Percentiles rank a stretch among this genome's conserved stretches.
These are phyloP conservation scores for Neodiprion lecontei DNA, from an alignment of 1,140 invertebrate species.

Conservation along the genomic window DNA sequence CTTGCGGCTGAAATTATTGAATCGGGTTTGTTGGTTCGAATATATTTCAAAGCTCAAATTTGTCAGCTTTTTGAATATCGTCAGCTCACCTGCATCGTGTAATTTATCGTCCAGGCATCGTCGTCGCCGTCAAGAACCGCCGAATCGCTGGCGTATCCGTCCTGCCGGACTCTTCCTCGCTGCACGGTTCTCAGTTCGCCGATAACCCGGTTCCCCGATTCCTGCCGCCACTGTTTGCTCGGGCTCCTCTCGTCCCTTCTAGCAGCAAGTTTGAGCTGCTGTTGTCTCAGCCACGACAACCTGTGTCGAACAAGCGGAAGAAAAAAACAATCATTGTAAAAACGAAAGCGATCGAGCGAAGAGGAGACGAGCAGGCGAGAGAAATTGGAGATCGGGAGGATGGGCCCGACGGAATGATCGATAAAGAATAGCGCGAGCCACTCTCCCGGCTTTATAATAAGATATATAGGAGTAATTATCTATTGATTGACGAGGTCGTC, in stretches of 20 bases:
- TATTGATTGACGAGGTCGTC: constrained; percentile 3
- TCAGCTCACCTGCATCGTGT: constrained; percentile 13
- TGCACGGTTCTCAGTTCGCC: constrained; percentile 68
- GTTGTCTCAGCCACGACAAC: constrained; percentile 78
- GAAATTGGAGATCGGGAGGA: too few species aligned
- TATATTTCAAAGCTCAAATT: too few species aligned
- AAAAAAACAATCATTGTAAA: background rate
- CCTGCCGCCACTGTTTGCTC: constrained; percentile 72
- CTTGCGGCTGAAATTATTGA: constrained; percentile 28
- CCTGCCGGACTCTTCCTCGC: constrained; percentile 60
- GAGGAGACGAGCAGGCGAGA: background rate
- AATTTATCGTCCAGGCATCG: constrained; percentile 51
- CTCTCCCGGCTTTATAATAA: background rate
- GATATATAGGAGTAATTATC: background rate
- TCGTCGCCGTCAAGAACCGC: constrained; percentile 76
- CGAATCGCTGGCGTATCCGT: constrained; percentile 80
- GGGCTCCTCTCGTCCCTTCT: constrained; percentile 69
- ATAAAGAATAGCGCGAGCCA: too few species aligned
- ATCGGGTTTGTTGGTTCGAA: too few species aligned
- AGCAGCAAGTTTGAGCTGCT: constrained; percentile 75
- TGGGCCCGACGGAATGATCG: too few species aligned
- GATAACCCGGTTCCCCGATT: constrained; percentile 71
- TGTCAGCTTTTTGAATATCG: too few species aligned
- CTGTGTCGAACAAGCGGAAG: constrained; percentile 28
- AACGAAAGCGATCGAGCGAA: background rate